A percentile compares a stretch with the other conserved stretches of the same genome.
These are phyloP conservation scores for Tipula unca DNA, from an alignment of 2,888 invertebrate genomes.

Conservation along the genomic window DNA sequence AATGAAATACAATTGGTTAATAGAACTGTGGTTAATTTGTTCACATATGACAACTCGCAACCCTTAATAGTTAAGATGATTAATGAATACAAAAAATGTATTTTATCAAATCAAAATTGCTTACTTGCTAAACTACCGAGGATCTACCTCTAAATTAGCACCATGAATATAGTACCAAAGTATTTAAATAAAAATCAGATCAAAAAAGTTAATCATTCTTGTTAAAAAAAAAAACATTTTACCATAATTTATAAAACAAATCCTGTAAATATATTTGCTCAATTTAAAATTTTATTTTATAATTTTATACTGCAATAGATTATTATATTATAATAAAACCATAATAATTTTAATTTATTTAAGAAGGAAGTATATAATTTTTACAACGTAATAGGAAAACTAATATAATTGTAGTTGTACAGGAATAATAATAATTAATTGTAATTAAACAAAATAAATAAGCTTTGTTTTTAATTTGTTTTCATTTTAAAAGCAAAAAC, in stretches of 20 bases:
- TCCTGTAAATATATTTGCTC: neutral
- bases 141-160: neutral
- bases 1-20: too few relatives aligned
- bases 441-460: neutral
- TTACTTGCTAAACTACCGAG: too few relatives aligned
- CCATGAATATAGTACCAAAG: neutral
- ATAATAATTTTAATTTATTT: neutral
- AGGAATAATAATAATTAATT: neutral
- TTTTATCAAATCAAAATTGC: too few relatives aligned
- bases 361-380: neutral
- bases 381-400: neutral
- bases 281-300: neutral
- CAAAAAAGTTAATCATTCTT: neutral
- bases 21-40: too few relatives aligned
- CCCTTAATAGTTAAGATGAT: too few relatives aligned
- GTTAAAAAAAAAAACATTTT: neutral
- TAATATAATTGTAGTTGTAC: neutral
- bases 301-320: neutral
- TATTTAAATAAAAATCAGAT: neutral
- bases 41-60: too few relatives aligned
- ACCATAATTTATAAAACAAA: neutral
- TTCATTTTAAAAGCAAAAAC: neutral
- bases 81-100: too few relatives aligned
- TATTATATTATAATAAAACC: neutral
- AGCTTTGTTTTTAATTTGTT: neutral